A percentile compares a stretch with the other conserved stretches of the same genome.
phyloP scores from a whole-genome alignment of 1,140 invertebrate species.

The Euura saliciscinereae region DNA sequence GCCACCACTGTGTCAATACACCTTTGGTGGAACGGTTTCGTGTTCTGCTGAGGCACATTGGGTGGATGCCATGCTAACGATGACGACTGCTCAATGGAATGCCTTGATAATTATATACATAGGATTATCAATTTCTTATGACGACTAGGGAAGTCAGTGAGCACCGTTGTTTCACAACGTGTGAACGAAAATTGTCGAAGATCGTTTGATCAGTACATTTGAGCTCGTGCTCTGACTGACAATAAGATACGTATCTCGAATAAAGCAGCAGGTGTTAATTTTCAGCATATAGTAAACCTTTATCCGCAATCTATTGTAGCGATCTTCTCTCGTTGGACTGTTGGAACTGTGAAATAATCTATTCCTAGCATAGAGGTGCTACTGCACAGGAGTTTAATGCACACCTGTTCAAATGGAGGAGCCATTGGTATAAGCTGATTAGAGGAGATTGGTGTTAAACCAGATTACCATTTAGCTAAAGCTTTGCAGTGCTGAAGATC shows the following conservation, averaged over 20 bases:
- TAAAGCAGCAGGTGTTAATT: no score
- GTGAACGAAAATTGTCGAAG: neutral
- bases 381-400: neutral
- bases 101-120: slow-evolving; percentile 2
- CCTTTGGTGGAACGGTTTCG: no score
- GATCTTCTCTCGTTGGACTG: neutral
- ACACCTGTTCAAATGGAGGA: neutral
- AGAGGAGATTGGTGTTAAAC: neutral
- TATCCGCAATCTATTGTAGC: no score
- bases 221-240: no score
- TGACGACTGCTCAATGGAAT: neutral
- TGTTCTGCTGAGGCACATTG: no score
- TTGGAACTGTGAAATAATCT: slow-evolving; percentile 2
- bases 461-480: neutral
- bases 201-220: no score
- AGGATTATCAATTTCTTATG: neutral
- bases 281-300: no score
- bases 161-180: neutral
- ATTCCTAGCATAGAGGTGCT: neutral
- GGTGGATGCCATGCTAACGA: neutral
- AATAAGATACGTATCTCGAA: no score
- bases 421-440: neutral
- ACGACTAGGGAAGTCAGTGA: neutral
- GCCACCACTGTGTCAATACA: no score
- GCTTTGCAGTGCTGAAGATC: no score